phyloP scores from a whole-genome alignment of 1,140 invertebrate species.

The Acromyrmex charruanus region DNA sequence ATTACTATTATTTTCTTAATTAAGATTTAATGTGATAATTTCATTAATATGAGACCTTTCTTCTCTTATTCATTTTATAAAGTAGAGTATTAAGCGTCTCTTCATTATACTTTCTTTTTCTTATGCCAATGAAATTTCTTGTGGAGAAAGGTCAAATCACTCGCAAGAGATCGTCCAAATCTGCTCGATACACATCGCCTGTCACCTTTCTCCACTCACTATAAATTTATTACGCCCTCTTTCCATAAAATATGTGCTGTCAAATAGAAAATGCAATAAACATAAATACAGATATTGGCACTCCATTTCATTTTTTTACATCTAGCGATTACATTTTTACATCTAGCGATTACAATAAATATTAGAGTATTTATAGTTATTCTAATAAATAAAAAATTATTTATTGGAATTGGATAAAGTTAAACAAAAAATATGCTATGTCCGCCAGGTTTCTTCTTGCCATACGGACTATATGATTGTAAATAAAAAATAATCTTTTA shows the following conservation, averaged over 20 bases:
- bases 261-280: constrained; percentile 19
- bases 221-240: constrained; percentile 23
- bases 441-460: neutral
- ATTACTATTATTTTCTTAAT: constrained; percentile 14
- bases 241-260: neutral
- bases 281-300: neutral
- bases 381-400: neutral
- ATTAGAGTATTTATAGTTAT: neutral
- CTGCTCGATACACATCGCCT: constrained; percentile 19
- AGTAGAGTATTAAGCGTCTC: neutral
- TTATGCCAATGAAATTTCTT: constrained; percentile 40
- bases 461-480: neutral
- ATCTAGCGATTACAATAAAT: constrained; percentile 9
- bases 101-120: constrained; percentile 31
- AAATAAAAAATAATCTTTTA: neutral
- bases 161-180: constrained; percentile 34
- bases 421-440: neutral
- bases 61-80: constrained; percentile 10
- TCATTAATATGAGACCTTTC: constrained; percentile 18
- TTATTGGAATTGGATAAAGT: neutral
- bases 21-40: constrained; percentile 15
- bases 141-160: constrained; percentile 13
- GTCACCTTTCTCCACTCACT: constrained; percentile 60
- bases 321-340: neutral
- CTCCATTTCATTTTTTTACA: neutral